Evolutionary conservation across 1,140 invertebrate genomes (phyloP).

Genomic region (Panagrolaimus sp.): DNA sequence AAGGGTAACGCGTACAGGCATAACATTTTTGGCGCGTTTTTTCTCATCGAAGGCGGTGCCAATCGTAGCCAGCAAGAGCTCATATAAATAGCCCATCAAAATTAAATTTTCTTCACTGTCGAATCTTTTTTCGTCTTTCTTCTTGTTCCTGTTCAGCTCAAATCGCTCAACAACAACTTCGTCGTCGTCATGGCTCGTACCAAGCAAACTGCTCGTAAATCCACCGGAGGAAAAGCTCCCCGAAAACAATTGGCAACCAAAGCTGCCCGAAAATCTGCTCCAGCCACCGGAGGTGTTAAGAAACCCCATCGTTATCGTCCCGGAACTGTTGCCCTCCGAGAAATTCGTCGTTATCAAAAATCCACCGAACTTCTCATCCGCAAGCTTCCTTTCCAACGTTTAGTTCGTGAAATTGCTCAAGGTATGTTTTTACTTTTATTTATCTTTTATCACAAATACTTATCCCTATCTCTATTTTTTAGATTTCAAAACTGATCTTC

Average conservation of each 20-base stretch:
- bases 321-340: conserved; percentile 56
- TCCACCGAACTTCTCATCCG: conserved; percentile 72
- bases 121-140: no score
- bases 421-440: background rate
- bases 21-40: no score
- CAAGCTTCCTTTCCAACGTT: conserved; percentile 63
- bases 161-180: no score
- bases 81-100: no score
- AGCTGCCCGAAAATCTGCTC: conserved; percentile 64
- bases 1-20: no score
- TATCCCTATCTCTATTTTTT: conserved; percentile 64
- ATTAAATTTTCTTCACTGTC: no score
- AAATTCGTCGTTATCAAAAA: conserved; percentile 67
- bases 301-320: conserved; percentile 65
- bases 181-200: conserved; percentile 71
- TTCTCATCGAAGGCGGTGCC: no score
- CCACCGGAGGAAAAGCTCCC: conserved; percentile 63
- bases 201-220: conserved; percentile 74
- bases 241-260: conserved; percentile 66
- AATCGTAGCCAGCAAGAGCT: no score
- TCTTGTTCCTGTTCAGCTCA: no score
- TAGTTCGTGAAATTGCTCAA: conserved; percentile 74
- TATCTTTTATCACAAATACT: conserved; percentile 63
- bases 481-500: conserved; percentile 72
- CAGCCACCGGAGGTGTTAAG: conserved; percentile 40